Evolutionary conservation across 2,113 vertebrate species (phyloP).

Genomic region (Caracal caracal): DNA sequence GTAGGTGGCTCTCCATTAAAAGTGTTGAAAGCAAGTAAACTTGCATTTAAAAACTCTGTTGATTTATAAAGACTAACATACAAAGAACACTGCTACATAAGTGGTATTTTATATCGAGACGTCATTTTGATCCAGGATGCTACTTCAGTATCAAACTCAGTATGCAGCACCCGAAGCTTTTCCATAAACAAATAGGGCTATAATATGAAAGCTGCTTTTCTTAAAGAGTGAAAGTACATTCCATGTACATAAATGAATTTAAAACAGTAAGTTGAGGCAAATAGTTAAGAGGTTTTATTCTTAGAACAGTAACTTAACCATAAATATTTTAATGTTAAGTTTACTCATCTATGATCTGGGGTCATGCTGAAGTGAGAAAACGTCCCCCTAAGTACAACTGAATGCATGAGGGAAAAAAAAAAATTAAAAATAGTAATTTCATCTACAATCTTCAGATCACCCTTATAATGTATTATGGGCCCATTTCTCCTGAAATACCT

Average conservation of each 20-base stretch:
- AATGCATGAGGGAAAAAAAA: slow-evolving; percentile 72
- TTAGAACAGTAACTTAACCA: slow-evolving; percentile 84
- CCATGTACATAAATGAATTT: slow-evolving; percentile 78
- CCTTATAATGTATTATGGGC: slow-evolving; percentile 86
- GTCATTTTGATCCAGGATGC: slow-evolving; percentile 65
- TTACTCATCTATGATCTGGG: slow-evolving; percentile 87
- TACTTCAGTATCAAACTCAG: slow-evolving; percentile 44
- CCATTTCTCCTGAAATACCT: slow-evolving; percentile 89
- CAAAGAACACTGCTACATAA: slow-evolving; percentile 48
- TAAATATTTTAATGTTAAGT: slow-evolving; percentile 90
- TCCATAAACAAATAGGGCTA: slow-evolving; percentile 60
- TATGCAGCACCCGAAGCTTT: slow-evolving; percentile 63
- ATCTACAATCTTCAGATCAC: slow-evolving; percentile 85
- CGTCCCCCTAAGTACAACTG: slow-evolving; percentile 72
- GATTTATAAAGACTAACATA: slow-evolving; percentile 65
- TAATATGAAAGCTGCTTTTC: slow-evolving; percentile 81
- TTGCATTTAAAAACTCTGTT: background rate
- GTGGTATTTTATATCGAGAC: slow-evolving; percentile 65
- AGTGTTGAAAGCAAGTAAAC: background rate
- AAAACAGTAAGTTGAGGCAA: slow-evolving; percentile 77
- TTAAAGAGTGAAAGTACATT: slow-evolving; percentile 85
- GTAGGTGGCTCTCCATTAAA: background rate
- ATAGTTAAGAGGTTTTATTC: slow-evolving; percentile 82
- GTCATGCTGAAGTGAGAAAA: slow-evolving; percentile 83
- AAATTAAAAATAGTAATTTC: slow-evolving; percentile 75